Evolutionary conservation across 2,797 vertebrate species (phyloP), one percentile per base, ranked within the genome.

Genomic region (Mionectes olivaceus): DNA sequence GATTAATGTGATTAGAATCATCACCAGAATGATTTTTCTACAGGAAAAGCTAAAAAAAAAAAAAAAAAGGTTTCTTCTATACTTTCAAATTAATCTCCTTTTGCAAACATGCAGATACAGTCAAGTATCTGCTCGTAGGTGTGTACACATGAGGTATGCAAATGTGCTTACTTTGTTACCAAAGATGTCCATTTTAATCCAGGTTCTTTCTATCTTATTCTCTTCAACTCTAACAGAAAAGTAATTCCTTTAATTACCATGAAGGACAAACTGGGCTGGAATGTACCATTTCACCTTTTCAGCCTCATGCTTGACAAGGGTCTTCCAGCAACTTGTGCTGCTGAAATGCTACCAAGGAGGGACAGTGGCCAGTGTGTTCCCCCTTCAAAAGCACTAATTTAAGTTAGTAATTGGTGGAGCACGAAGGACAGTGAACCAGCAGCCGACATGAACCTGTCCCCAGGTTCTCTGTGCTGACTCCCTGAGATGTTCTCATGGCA

Each of bases 371-470:
- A 73, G n/a, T 8, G 33, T 8, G 23, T 39, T 46, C 41, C 30
- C 82, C 74, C 67, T 84, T 43, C 60, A 76, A 75, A 91, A 57
- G 37, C 65, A 13, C 65, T 65, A 19, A 50, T 30, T 67, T 5
- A 52, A 60, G 37, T 83, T 7, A 33, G 32, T 64, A 33, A 46
- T 69, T 9, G 19, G 69, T 60, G 94, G 74, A 92, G 76, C 89
- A 89, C 56, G 67, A 64, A 75, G 85, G 52, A 83, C 67, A 53
- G 49, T 33, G 90, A 82, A 67, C 55, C 76, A 71, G 79, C 87
- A 94, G 77, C 76, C 93, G 93, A 92, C 6, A 47, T 22, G 60
- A 97, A 90, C 13, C 52, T 57, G 44, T 52, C 75, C 88, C 90
- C 70, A 19, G 60, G 56, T 78, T 76, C 88, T 76, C 7, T 22